These are phyloP conservation scores for Triplophysa rosa DNA, from an alignment of 2,113 vertebrate genomes.

Conservation along the genomic window DNA sequence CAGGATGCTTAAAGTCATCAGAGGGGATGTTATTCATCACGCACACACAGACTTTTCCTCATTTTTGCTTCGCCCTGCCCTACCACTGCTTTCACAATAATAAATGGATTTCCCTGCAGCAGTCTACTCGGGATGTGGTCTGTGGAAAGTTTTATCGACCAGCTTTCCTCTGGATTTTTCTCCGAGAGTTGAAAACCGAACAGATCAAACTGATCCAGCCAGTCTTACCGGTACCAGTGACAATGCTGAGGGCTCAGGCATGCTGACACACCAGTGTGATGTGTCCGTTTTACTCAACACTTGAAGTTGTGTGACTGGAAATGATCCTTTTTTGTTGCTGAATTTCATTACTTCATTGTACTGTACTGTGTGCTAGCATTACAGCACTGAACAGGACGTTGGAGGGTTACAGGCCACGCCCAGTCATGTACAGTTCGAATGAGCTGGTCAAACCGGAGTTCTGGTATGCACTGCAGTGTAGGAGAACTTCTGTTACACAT, in stretches of 20 bases:
- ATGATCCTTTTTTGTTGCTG: constrained; percentile 1
- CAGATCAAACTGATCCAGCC: constrained; percentile 58
- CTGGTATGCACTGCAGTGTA: neutral
- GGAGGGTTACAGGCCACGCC: neutral
- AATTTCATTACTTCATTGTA: neutral
- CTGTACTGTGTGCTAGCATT: neutral
- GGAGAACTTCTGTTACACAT: neutral
- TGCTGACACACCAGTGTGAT: constrained; percentile 56
- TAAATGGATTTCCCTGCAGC: constrained; percentile 49
- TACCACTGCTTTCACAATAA: constrained; percentile 43
- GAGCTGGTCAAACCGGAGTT: neutral
- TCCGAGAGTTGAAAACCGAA: constrained; percentile 35
- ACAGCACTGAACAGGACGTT: neutral
- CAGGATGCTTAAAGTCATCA: constrained; percentile 60
- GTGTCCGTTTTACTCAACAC: neutral
- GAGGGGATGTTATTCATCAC: constrained; percentile 27
- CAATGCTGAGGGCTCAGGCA: constrained; percentile 38
- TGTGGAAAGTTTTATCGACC: constrained; percentile 63
- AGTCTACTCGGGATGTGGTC: constrained; percentile 35
- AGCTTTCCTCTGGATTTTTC: constrained; percentile 38
- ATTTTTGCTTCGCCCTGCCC: neutral
- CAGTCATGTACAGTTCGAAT: neutral
- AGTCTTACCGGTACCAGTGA: constrained; percentile 54
- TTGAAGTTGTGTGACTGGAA: constrained; percentile 4
- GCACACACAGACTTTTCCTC: constrained; percentile 22